Evolutionary conservation across 2,113 vertebrate species (phyloP).

Genomic region (Baryphthengus martii): DNA sequence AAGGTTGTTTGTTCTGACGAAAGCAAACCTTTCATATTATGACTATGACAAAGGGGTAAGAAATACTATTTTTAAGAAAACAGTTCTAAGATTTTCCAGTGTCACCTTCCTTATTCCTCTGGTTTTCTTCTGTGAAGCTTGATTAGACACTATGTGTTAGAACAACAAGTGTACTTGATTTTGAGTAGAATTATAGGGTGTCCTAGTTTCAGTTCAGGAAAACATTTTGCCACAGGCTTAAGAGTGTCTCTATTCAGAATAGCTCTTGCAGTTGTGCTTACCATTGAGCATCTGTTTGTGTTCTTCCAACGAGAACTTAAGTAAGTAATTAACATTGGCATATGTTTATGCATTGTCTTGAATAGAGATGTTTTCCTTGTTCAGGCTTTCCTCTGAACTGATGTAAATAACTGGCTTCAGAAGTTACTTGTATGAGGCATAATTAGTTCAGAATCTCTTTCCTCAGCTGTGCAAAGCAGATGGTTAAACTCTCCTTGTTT

Average conservation of each 20-base stretch:
- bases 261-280: neutral
- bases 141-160: neutral
- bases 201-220: neutral
- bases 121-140: neutral
- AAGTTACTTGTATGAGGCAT: neutral
- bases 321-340: neutral
- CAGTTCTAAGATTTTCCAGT: neutral
- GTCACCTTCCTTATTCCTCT: neutral
- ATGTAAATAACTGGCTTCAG: neutral
- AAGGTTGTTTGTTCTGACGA: conserved; percentile 66
- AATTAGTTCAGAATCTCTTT: neutral
- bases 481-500: neutral
- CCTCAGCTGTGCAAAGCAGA: neutral
- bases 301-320: neutral
- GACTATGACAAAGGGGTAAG: conserved; percentile 70
- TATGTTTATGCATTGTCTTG: neutral
- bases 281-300: neutral
- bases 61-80: neutral
- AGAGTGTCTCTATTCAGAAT: neutral
- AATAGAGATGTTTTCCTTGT: neutral
- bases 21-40: conserved; percentile 64
- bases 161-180: neutral
- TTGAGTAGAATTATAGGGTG: neutral
- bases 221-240: neutral
- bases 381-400: neutral